Base-by-base conservation (phyloP, 2,888 invertebrate species). In the Drosophila mettleri region DNA sequence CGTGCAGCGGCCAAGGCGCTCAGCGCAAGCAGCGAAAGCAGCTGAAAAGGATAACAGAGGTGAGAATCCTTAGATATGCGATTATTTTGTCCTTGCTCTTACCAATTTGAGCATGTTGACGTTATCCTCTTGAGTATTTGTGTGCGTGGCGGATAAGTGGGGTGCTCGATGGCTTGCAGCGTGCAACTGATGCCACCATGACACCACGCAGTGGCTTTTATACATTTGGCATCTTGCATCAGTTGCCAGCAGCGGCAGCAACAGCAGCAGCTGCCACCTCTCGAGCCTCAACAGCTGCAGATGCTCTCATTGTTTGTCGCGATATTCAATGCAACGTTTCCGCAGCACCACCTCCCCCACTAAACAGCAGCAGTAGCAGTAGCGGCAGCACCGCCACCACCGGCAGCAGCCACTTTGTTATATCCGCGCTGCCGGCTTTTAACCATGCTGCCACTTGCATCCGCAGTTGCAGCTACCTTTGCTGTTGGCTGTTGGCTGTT, bases 111-210 rank as follows among this genome's bases (percentile, higher is more conserved):
- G 45, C 89, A 89, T 88, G 2, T 43, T 54, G 31, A 38, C 8
- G 49, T 68, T 60, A 70, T 71, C 75, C 73, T 71, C 66, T 22
- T 33, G 36, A 48, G 34, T 57, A 48, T 39, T 16, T 29, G 52
- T 55, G 58, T 22, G n/a, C n/a, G 38, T 55, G 41, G 53, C 12
- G 36, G 6, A 3, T 45, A 8, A n/a, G 20, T 31, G 54, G 41
- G 48, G 24, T 51, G 63, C 62, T 20, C 62, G 49, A 27, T 62
- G 69, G 60, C 69, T 66, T 53, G 71, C 78, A 60, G 48, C 77
- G 73, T 86, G 81, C 89, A 81, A 90, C 91, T 90, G 90, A 91
- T 90, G 89, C 83, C 80, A 80, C 74, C 72, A 69, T 73, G 69
- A 62, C 64, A 73, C 73, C 73, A 75, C 52, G 68, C 77, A 63